A percentile compares a stretch with the other conserved stretches of the same genome.
These are phyloP conservation scores for Cavia aperea DNA, from an alignment of 2,113 vertebrate genomes.

Conservation along the genomic window DNA sequence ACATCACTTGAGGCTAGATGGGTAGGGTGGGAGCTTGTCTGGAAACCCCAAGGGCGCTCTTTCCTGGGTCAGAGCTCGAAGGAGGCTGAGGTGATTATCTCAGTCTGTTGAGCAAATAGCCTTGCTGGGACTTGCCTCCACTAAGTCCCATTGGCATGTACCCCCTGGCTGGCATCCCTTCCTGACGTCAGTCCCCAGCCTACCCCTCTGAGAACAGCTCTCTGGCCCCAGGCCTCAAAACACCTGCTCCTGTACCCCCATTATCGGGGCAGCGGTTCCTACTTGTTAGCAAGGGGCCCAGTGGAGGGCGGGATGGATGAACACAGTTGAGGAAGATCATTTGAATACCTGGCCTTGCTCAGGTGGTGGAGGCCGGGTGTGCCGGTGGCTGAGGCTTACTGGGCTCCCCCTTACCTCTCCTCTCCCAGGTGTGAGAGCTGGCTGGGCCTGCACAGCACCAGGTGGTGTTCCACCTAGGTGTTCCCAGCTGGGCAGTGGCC, in stretches of 20 bases:
- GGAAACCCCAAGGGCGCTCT: neutral
- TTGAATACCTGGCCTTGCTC: neutral
- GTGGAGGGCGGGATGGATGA: neutral
- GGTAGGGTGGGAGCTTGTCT: neutral
- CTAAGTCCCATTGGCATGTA: constrained; percentile 6
- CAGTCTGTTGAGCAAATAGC: neutral
- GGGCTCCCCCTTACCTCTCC: neutral
- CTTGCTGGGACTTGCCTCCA: constrained; percentile 43
- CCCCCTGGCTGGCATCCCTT: neutral
- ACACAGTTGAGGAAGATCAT: neutral
- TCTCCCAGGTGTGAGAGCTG: neutral
- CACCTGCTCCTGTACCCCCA: neutral
- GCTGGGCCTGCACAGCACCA: accelerated
- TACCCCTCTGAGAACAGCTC: constrained; percentile 6
- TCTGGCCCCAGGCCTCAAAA: constrained; percentile 19
- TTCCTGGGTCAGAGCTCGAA: neutral
- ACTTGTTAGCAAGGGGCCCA: neutral
- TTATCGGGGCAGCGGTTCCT: neutral
- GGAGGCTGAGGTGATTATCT: neutral
- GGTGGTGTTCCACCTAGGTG: neutral
- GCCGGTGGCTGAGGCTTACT: too few relatives aligned
- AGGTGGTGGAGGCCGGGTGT: neutral
- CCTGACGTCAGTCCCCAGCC: neutral
- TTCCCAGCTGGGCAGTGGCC: neutral
- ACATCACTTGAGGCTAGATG: too few relatives aligned